A percentile compares a stretch with the other conserved stretches of the same genome.
phyloP scores from a whole-genome alignment of 2,113 vertebrate genomes.

The Hiodon alosoides region DNA sequence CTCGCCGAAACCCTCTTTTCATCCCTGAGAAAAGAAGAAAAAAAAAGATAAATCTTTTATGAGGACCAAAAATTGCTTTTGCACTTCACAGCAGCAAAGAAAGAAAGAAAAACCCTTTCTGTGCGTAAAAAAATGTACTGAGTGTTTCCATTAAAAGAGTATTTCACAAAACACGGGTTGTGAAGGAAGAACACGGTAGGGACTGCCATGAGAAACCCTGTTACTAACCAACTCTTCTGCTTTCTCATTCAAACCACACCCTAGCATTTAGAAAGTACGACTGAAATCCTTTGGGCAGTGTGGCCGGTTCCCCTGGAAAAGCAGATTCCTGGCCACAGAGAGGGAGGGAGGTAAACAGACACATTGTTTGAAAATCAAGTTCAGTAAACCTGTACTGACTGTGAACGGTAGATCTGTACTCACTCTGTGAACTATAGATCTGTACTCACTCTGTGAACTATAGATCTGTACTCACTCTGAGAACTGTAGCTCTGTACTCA shows the following conservation, averaged over 20 bases:
- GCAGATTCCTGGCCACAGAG: constrained; percentile 46
- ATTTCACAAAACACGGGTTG: constrained; percentile 5
- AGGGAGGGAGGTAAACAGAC: constrained; percentile 43
- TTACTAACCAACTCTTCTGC: background rate
- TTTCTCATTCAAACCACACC: constrained; percentile 19
- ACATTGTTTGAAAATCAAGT: background rate
- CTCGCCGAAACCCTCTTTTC: background rate
- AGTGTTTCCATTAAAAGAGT: constrained; percentile 5
- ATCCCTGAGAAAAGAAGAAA: background rate
- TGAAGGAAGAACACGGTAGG: background rate
- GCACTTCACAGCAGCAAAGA: background rate
- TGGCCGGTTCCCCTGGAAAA: constrained; percentile 43
- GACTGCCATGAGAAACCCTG: constrained; percentile 13
- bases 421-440: too few relatives aligned
- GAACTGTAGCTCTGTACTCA: too few relatives aligned
- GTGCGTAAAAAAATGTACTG: constrained; percentile 1
- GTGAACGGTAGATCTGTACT: too few relatives aligned
- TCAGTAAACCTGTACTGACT: too few relatives aligned
- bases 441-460: too few relatives aligned
- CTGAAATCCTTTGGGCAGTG: constrained; percentile 25
- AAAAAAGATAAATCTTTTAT: constrained; percentile 17
- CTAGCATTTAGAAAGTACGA: constrained; percentile 18
- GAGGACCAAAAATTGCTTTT: constrained; percentile 14
- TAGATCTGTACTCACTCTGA: too few relatives aligned
- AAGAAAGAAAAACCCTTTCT: constrained; percentile 8